Base-by-base conservation (phyloP, 1,140 invertebrate species). In the Drosophila nasuta region DNA sequence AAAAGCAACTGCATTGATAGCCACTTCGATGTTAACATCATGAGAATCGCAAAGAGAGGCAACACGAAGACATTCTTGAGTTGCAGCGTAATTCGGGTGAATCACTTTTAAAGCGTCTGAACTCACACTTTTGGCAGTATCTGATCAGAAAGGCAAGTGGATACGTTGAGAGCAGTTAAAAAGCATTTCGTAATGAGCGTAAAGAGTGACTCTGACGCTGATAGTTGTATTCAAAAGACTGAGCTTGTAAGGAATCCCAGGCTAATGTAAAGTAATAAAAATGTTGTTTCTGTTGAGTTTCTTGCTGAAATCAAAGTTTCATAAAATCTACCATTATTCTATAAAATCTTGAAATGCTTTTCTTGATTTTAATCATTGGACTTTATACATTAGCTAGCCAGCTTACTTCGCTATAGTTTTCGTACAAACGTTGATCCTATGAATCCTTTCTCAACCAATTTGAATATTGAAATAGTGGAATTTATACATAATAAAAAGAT, bases 61-160 rank as follows among this genome's bases (percentile, higher is more conserved):
- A 15, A n/a, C 25, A 5, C 8, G 3, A 33, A 20, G 11, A 58
- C 38, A 52, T 59, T 7, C 17, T 11, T 35, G 5, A 5, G 41
- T 11, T n/a, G 17, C 56, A 41, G 66, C 72, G 72, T 70, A 75
- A 70, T 43, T 69, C 66, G 5, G 72, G 66, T 75, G 72, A 75
- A 70, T 75, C 72, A 75, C 56, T 62, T 41, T 15, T 3, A 62
- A 68, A 56, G 71, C 57, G 70, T 59, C 56, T 20, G 15, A 33
- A 48, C 25, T 60, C 38, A 74, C 65, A 74, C 71, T 69, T 69
- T 15, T 7, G 15, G 49, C 5, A 38, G 6, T 58, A 60, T 38
- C 70, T n/a, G 33, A 13, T 46, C n/a, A 15, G 43, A 28, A 33
- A 5, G 7, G 5, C 10, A 15, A 15, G 11, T 54, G 28, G 30